Evolutionary conservation across 2,797 vertebrate species (phyloP).

Genomic region (Acrocephalus scirpaceus): DNA sequence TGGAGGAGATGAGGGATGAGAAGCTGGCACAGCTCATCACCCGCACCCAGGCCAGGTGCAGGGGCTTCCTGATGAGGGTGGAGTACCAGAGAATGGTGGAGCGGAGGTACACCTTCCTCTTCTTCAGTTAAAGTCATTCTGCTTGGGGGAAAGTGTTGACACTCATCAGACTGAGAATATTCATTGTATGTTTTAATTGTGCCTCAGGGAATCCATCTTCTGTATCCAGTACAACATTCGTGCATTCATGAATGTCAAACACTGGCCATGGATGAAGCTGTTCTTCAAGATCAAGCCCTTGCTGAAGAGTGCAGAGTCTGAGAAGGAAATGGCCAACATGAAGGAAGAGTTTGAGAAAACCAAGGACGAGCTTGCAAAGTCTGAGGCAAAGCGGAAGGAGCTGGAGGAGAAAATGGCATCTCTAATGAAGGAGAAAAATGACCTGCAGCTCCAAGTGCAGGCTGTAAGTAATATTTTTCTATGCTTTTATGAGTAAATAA

Average conservation of each 20-base stretch:
- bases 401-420: constrained; percentile 79
- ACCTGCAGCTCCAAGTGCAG: constrained; percentile 78
- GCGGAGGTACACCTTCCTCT: background rate
- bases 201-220: constrained; percentile 76
- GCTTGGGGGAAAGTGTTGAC: rapidly evolving
- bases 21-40: background rate
- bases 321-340: no score
- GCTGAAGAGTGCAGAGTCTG: no score
- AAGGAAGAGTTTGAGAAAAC: constrained; percentile 56
- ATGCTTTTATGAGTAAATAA: background rate
- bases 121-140: background rate
- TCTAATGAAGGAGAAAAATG: constrained; percentile 78
- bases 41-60: background rate
- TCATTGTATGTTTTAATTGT: background rate
- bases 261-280: constrained; percentile 92
- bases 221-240: constrained; percentile 87
- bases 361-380: constrained; percentile 73
- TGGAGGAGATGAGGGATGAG: background rate
- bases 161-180: background rate
- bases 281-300: constrained; percentile 83
- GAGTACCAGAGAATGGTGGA: background rate
- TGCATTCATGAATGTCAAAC: constrained; percentile 90
- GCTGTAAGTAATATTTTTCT: constrained; percentile 58
- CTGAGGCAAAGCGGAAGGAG: constrained; percentile 50
- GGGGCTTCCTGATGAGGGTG: background rate